Evolutionary conservation across 2,797 vertebrate genomes (phyloP), one percentile per base, ranked within the genome.

Genomic region (Syngnathus acus): DNA sequence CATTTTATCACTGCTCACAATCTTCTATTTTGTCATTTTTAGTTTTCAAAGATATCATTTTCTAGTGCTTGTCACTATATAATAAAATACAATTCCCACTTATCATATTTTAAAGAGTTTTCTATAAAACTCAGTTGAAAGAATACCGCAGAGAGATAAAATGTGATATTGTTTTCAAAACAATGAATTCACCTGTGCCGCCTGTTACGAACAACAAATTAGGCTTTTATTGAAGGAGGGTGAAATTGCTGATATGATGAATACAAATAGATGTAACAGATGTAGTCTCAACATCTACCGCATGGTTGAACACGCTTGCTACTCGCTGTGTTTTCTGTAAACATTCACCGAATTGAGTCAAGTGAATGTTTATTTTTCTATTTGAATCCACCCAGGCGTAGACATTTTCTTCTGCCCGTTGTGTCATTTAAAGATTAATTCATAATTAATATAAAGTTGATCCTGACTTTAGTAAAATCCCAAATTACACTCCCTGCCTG

Each of bases 251-350:
- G 32, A 58, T 58, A 32, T 58, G 13, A 58, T 58, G 55, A 58
- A 37, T 17, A 61, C 58, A 61, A 61, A 61, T 39, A 42, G 58
- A 61, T 61, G 58, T 40, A 60, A 60, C 58, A 40, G 23, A 40
- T 40, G 38, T 11, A 16, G 11, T 32, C 6, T 57, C 54, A 37
- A 58, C 55, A 58, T 58, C 55, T 7, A 58, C 32, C 38, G 32
- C 26, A 37, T 32, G 55, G 55, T 32, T 38, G 32, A 38, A 58
- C 14, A 37, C 26, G 6, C 55, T 58, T 38, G 55, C 55, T 37
- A n/a, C 39, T 11, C 6, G n/a, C 5, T n/a, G 6, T 7, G 39
- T 61, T 61, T 61, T 40, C 38, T 42, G 38, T 21, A 42, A 61
- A 61, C 58, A 61, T n/a, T 21, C 58, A 40, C 9, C 10, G 54